These are phyloP conservation scores for Mallotus villosus DNA, from an alignment of 2,797 vertebrate genomes.

Conservation along the genomic window DNA sequence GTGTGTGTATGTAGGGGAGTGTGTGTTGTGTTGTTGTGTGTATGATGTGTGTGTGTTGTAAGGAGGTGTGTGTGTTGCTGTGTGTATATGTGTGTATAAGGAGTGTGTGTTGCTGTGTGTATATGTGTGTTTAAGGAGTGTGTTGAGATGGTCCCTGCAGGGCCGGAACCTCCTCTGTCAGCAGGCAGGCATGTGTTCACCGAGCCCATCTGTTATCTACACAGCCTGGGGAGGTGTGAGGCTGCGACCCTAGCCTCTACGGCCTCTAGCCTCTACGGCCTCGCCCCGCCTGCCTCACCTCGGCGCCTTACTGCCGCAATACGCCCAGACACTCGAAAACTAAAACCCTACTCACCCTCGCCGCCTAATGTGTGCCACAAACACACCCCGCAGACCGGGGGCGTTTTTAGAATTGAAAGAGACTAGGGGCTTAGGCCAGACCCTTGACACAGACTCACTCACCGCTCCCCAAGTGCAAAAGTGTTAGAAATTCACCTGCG, in stretches of 20 bases:
- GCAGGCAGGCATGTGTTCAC: conserved; percentile 1
- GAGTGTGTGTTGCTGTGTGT: neutral
- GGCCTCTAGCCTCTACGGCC: neutral
- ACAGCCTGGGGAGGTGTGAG: neutral
- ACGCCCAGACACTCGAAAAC: neutral
- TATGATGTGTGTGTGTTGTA: no score
- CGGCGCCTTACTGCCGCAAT: neutral
- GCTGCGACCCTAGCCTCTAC: neutral
- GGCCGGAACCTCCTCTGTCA: conserved; percentile 9
- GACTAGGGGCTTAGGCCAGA: no score
- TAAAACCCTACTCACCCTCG: neutral
- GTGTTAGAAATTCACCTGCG: no score
- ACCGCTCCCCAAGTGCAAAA: no score
- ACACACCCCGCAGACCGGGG: neutral
- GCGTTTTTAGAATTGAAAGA: no score
- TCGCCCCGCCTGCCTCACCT: neutral
- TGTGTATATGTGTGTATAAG: no score
- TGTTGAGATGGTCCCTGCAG: conserved; percentile 4
- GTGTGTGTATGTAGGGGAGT: no score
- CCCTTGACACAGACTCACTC: no score
- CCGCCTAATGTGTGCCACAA: neutral
- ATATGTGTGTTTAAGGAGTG: neutral
- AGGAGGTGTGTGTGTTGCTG: no score
- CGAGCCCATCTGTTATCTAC: conserved; percentile 20
- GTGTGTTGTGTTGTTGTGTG: no score